phyloP scores from a whole-genome alignment of 2,888 invertebrate genomes.

The Heliothis peltigera region DNA sequence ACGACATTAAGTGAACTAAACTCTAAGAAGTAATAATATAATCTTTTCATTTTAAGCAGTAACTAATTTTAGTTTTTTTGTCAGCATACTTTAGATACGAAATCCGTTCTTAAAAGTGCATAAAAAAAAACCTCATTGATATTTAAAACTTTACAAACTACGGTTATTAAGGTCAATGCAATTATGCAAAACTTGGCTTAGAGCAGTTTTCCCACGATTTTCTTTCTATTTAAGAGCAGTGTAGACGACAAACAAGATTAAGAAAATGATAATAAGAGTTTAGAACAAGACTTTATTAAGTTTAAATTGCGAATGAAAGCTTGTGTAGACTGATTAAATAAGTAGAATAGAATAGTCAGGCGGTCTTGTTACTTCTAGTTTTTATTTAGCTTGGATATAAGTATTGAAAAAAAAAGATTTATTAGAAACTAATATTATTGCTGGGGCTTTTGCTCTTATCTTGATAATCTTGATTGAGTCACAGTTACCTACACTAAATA shows the following conservation, averaged over 20 bases:
- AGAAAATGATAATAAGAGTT: constrained; percentile 11
- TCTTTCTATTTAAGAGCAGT: constrained; percentile 7
- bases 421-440: too few species aligned
- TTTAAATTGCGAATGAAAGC: background rate
- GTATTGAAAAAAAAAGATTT: too few species aligned
- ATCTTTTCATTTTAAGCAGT: too few species aligned
- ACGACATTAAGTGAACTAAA: too few species aligned
- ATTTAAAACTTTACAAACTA: constrained; percentile 36
- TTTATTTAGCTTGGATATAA: background rate
- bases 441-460: too few species aligned
- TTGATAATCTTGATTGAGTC: too few species aligned
- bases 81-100: background rate
- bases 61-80: too few species aligned
- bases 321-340: background rate
- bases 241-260: constrained; percentile 19
- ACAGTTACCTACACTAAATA: too few species aligned
- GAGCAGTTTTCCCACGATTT: constrained; percentile 8
- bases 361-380: background rate
- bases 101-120: constrained; percentile 11
- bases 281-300: constrained; percentile 14
- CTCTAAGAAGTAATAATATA: too few species aligned
- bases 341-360: background rate
- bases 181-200: constrained; percentile 4
- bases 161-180: constrained; percentile 42
- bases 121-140: constrained; percentile 27